A percentile compares a stretch with the other conserved stretches of the same genome.
phyloP scores from a whole-genome alignment of 2,113 vertebrate species.

The Prionailurus viverrinus region DNA sequence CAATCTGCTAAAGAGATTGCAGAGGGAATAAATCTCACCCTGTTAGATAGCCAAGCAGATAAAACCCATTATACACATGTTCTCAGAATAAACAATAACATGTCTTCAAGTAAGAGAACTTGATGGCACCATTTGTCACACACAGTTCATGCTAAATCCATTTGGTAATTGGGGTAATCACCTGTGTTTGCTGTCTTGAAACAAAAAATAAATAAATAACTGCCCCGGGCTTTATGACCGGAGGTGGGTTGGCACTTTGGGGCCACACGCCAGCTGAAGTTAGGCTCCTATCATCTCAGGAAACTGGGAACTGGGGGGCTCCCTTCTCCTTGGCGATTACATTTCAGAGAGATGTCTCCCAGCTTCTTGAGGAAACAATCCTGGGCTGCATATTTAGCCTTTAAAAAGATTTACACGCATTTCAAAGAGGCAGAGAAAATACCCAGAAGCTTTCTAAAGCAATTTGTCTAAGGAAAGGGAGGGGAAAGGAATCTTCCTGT shows the following conservation, averaged over 20 bases:
- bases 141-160: neutral
- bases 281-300: neutral
- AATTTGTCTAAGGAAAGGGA: neutral
- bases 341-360: neutral
- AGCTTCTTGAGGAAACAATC: neutral
- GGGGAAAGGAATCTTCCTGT: neutral
- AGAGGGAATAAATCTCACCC: neutral
- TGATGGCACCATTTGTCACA: neutral
- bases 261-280: neutral
- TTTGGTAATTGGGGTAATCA: neutral
- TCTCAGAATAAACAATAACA: neutral
- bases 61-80: neutral
- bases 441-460: neutral
- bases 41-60: neutral
- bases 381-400: neutral
- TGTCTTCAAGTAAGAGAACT: neutral
- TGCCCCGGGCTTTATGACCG: neutral
- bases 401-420: neutral
- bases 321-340: neutral
- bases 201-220: neutral
- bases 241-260: accelerated
- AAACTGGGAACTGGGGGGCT: neutral
- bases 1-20: neutral
- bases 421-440: neutral
- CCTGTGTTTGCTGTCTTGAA: neutral